Percentiles rank a stretch among this genome's conserved stretches.
Conservation (phyloP, 2,888 invertebrate genomes). For the Xestia rhomboidea region DNA sequence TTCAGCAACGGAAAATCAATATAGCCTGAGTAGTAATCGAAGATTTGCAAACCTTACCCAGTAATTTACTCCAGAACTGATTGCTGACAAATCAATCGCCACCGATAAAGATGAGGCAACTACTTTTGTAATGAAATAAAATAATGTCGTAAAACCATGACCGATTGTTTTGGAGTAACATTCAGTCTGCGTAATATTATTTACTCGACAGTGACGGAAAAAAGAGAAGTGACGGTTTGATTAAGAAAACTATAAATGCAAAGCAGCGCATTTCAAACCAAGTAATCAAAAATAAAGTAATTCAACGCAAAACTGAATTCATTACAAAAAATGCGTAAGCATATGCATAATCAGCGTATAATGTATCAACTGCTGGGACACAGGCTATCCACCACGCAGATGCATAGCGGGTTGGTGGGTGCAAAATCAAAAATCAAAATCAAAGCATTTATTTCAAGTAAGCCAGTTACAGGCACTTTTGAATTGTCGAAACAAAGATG, state of each 20-base stretch:
- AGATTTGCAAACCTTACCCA: slow-evolving; percentile 26
- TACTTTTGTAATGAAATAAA: slow-evolving; percentile 34
- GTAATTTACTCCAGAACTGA: slow-evolving; percentile 30
- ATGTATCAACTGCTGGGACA: not conserved
- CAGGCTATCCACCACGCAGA: not conserved
- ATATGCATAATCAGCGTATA: not conserved
- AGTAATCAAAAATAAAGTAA: not conserved
- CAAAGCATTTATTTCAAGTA: no score
- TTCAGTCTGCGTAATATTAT: slow-evolving; percentile 48
- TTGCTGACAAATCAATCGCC: slow-evolving; percentile 51
- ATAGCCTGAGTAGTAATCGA: not conserved
- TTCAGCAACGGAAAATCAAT: not conserved
- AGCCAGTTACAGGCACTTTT: no score
- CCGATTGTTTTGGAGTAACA: slow-evolving; percentile 7
- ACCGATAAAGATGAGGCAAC: slow-evolving; percentile 27
- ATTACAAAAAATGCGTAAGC: not conserved
- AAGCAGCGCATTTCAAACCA: not conserved
- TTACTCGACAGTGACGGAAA: slow-evolving; percentile 50
- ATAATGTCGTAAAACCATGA: slow-evolving; percentile 44
- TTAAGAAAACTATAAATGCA: not conserved
- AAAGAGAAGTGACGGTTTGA: slow-evolving; percentile 20
- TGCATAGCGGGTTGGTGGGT: not conserved
- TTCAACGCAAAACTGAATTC: not conserved
- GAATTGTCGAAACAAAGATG: no score
- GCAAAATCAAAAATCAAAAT: no score